Conservation (phyloP, 2,888 invertebrate species). For the Callosobruchus maculatus region DNA sequence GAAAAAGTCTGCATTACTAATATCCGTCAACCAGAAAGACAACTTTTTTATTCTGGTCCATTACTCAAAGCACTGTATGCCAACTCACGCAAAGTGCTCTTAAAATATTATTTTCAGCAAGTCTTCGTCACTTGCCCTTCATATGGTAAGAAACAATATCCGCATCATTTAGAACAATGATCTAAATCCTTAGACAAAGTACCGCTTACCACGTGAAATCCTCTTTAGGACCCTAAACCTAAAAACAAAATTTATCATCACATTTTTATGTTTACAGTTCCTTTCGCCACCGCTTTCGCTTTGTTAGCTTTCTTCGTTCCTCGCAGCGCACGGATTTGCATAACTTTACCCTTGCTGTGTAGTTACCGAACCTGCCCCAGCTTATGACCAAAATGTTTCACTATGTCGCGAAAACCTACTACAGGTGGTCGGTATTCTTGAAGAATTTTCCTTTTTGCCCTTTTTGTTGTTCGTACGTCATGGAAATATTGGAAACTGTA, state of each 20-base stretch:
- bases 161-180: neutral
- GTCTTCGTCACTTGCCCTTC: neutral
- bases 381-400: neutral
- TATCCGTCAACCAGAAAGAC: too few species aligned
- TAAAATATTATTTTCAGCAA: neutral
- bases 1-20: too few species aligned
- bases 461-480: too few species aligned
- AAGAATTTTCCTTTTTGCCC: neutral
- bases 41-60: too few species aligned
- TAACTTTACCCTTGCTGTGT: neutral
- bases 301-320: neutral
- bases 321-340: neutral
- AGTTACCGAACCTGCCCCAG: neutral
- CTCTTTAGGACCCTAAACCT: neutral
- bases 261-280: neutral
- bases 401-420: neutral
- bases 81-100: too few species aligned
- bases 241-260: neutral
- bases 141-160: neutral
- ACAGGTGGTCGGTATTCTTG: neutral
- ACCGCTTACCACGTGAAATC: neutral
- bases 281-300: neutral
- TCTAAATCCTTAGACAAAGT: neutral
- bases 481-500: too few species aligned
- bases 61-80: too few species aligned